These are phyloP conservation scores for Chloroclysta siterata DNA, from an alignment of 2,888 invertebrate genomes.

Conservation along the genomic window DNA sequence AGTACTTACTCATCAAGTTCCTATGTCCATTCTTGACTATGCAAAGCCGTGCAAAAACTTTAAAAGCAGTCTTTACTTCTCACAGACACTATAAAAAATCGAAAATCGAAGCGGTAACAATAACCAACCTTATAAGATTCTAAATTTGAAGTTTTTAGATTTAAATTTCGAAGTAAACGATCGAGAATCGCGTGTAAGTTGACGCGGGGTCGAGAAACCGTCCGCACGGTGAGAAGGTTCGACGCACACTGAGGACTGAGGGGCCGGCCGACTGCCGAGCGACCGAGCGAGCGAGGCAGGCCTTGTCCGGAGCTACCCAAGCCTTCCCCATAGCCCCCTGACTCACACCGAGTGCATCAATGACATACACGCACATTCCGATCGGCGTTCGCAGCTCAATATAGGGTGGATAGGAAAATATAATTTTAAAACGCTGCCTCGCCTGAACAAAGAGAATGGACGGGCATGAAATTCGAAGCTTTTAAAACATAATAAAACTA, in stretches of 20 bases:
- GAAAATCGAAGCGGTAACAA: conserved; percentile 59
- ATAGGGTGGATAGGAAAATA: conserved; percentile 69
- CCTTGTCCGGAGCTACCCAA: conserved; percentile 38
- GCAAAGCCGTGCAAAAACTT: conserved; percentile 74
- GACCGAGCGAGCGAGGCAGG: conserved; percentile 21
- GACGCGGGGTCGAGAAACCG: conserved; percentile 68
- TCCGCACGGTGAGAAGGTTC: conserved; percentile 66
- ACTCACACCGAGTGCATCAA: conserved; percentile 83
- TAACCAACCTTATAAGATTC: conserved; percentile 66
- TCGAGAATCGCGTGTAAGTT: conserved; percentile 79
- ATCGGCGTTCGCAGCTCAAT: conserved; percentile 51
- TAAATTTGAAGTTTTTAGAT: conserved; percentile 50
- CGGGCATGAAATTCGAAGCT: conserved; percentile 15
- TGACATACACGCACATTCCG: conserved; percentile 82
- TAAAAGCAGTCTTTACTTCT: conserved; percentile 1
- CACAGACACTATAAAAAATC: conserved; percentile 35
- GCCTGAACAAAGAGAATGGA: conserved; percentile 31
- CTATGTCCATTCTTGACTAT: conserved; percentile 78
- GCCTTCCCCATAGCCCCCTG: conserved; percentile 58
- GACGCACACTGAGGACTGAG: conserved; percentile 74
- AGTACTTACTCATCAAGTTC: conserved; percentile 79
- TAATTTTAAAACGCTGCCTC: conserved; percentile 43
- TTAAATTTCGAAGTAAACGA: conserved; percentile 50
- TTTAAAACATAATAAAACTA: conserved; percentile 6
- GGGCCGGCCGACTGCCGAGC: neutral